A percentile compares a stretch with the other conserved stretches of the same genome.
phyloP scores from a whole-genome alignment of 2,113 vertebrate genomes.

The Hyaena hyaena region DNA sequence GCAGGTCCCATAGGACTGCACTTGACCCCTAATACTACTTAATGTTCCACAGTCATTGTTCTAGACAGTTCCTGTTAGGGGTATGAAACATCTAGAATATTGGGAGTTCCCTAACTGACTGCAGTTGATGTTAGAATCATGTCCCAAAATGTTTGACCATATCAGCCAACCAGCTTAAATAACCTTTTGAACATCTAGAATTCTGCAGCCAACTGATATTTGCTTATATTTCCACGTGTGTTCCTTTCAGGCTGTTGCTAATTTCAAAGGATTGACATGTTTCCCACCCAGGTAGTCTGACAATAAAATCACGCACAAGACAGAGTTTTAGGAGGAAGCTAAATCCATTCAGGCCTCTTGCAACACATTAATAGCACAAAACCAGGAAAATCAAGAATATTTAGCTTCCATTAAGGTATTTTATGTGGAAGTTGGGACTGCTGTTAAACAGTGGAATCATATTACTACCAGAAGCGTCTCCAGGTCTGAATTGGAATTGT shows the following conservation, averaged over 20 bases:
- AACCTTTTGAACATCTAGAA: not conserved
- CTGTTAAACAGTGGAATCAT: conserved; percentile 57
- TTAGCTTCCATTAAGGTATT: conserved; percentile 63
- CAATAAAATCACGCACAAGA: conserved; percentile 50
- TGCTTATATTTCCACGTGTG: not conserved
- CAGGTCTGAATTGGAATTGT: not conserved
- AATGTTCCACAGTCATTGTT: not conserved
- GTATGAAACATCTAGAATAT: not conserved
- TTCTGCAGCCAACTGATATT: not conserved
- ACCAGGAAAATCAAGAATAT: conserved; percentile 47
- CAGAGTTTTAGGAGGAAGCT: not conserved
- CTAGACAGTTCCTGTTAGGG: not conserved
- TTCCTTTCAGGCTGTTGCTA: conserved; percentile 70
- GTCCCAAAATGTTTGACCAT: not conserved
- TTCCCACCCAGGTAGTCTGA: conserved; percentile 66
- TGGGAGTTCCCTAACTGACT: not conserved
- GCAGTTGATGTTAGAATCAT: not conserved
- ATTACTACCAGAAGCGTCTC: not conserved
- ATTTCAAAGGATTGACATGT: conserved; percentile 78
- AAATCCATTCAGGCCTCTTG: conserved; percentile 29
- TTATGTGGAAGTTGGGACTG: not conserved
- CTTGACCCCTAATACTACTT: not conserved
- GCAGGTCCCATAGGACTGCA: not conserved
- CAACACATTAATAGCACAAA: conserved; percentile 59
- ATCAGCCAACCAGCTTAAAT: not conserved